phyloP scores from a whole-genome alignment of 2,888 invertebrate species.

The Xylocampa areola region DNA sequence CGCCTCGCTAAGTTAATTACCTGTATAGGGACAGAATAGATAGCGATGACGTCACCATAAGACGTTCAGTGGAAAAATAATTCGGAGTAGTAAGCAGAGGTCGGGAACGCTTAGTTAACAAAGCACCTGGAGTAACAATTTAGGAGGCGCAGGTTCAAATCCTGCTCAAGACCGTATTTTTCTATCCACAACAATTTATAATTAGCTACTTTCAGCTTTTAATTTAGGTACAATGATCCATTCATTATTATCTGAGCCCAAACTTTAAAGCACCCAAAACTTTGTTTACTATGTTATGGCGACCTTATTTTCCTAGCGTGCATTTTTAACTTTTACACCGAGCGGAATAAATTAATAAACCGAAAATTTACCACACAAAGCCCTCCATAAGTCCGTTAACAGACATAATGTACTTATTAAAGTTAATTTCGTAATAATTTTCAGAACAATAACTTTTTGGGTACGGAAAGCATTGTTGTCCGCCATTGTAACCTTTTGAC shows the following conservation, averaged over 20 bases:
- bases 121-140: too few relatives aligned
- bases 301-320: conserved; percentile 10
- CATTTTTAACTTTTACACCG: conserved; percentile 21
- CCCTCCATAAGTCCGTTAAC: neutral
- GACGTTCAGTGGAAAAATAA: too few relatives aligned
- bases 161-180: too few relatives aligned
- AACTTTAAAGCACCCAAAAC: conserved; percentile 20
- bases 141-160: too few relatives aligned
- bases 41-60: too few relatives aligned
- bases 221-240: conserved; percentile 19
- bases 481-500: conserved; percentile 1
- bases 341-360: conserved; percentile 2
- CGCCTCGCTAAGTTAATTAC: too few relatives aligned
- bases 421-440: conserved; percentile 1
- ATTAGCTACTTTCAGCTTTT: neutral
- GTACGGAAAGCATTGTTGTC: neutral
- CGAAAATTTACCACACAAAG: conserved; percentile 9
- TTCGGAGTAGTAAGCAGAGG: too few relatives aligned
- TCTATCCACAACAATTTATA: too few relatives aligned
- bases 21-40: too few relatives aligned
- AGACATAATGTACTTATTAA: conserved; percentile 1
- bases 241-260: conserved; percentile 5
- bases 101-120: too few relatives aligned
- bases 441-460: conserved; percentile 3
- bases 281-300: conserved; percentile 2